A percentile compares a stretch with the other conserved stretches of the same genome.
Conservation (phyloP, 2,797 vertebrate genomes). For the Centropyge bicolor region DNA sequence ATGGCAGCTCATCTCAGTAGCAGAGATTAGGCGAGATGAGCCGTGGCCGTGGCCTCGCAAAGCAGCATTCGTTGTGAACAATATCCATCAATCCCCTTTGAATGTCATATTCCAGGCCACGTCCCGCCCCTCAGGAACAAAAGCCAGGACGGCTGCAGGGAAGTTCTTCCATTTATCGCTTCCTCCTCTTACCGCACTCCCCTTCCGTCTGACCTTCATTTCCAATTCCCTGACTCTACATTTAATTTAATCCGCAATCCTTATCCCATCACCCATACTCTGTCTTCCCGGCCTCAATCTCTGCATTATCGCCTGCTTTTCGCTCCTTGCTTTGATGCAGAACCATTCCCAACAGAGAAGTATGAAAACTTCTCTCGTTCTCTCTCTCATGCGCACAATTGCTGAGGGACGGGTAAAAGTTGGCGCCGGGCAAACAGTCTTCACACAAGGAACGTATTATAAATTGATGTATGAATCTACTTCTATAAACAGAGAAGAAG, state of each 20-base stretch:
- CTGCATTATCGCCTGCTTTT: constrained; percentile 10
- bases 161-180: constrained; percentile 38
- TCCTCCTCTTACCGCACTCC: constrained; percentile 33
- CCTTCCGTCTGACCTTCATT: constrained; percentile 63
- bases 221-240: constrained; percentile 58
- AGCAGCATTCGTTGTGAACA: constrained; percentile 51
- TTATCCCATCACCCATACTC: constrained; percentile 44
- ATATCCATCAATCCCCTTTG: constrained; percentile 58
- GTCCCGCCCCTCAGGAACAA: constrained; percentile 32
- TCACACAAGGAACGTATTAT: not conserved
- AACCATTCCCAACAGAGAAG: constrained; percentile 6
- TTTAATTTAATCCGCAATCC: constrained; percentile 61
- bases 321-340: not conserved
- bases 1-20: constrained; percentile 38
- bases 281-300: constrained; percentile 22
- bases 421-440: not conserved
- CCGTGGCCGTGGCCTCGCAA: constrained; percentile 17
- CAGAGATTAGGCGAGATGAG: constrained; percentile 32
- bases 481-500: not conserved
- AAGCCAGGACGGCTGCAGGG: constrained; percentile 16
- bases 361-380: not conserved
- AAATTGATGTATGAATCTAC: not conserved
- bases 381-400: not conserved
- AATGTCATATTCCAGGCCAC: constrained; percentile 30
- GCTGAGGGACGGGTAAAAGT: not conserved